Conservation (phyloP, 1,140 invertebrate genomes). For the Philopotamus ludificatus region DNA sequence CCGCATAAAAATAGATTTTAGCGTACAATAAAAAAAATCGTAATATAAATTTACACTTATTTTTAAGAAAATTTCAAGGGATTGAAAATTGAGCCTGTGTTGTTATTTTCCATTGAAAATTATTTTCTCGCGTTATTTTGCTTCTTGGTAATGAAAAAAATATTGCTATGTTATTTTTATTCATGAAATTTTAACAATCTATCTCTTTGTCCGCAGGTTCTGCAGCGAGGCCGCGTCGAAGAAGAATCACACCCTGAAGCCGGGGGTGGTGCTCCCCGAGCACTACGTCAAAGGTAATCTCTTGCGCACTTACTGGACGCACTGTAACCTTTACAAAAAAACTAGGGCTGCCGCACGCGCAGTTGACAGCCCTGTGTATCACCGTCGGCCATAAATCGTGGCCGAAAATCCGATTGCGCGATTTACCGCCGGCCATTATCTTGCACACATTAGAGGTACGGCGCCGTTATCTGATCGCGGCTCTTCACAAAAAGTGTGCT, state of each 20-base stretch:
- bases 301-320: background rate
- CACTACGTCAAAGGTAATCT: slow-evolving; percentile 70
- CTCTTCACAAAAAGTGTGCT: background rate
- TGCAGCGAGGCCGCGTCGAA: slow-evolving; percentile 56
- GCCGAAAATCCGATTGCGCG: slow-evolving; percentile 16
- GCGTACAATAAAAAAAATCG: too few relatives aligned
- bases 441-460: slow-evolving; percentile 10
- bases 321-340: slow-evolving; percentile 18
- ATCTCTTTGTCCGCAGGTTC: slow-evolving; percentile 48
- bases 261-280: slow-evolving; percentile 64
- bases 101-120: too few relatives aligned
- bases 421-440: slow-evolving; percentile 16
- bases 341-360: background rate
- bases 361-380: slow-evolving; percentile 14
- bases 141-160: too few relatives aligned
- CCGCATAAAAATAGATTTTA: too few relatives aligned
- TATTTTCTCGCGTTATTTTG: too few relatives aligned
- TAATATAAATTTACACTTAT: too few relatives aligned
- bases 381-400: slow-evolving; percentile 16
- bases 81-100: too few relatives aligned
- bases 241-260: slow-evolving; percentile 63
- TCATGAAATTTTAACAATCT: too few relatives aligned
- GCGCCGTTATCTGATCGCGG: slow-evolving; percentile 1
- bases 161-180: too few relatives aligned
- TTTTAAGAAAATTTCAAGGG: too few relatives aligned